phyloP scores from a whole-genome alignment of 2,797 vertebrate species.

The Rhynchotus rufescens region DNA sequence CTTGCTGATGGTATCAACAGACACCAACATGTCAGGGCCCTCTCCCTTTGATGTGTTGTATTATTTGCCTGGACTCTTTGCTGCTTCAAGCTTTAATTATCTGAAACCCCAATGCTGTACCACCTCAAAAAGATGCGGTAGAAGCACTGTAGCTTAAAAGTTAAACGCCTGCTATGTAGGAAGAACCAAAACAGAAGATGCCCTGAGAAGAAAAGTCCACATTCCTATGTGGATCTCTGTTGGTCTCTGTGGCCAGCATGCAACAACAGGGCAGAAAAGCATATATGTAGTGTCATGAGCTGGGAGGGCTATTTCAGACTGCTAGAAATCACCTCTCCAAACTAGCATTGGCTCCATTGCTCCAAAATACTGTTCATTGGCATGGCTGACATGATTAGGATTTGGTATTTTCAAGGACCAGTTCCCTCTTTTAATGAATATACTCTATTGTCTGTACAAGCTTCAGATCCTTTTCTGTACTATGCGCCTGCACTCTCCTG shows the following conservation, averaged over 20 bases:
- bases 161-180: not conserved
- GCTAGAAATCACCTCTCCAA: not conserved
- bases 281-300: not conserved
- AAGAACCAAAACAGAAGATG: not conserved
- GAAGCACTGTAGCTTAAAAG: not conserved
- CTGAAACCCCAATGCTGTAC: conserved; percentile 12
- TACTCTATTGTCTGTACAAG: not conserved
- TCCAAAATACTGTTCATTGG: not conserved
- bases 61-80: conserved; percentile 29
- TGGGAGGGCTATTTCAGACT: not conserved
- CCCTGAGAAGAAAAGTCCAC: not conserved
- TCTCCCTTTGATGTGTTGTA: conserved; percentile 21
- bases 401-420: not conserved
- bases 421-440: not conserved
- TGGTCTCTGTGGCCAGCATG: not conserved
- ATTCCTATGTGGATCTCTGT: not conserved
- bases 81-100: conserved; percentile 15
- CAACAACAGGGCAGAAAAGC: not conserved
- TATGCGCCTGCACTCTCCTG: not conserved
- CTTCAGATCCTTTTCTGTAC: conserved; percentile 4
- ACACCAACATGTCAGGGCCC: conserved; percentile 8
- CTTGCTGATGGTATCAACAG: conserved; percentile 35
- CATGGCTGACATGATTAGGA: not conserved
- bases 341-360: accelerated
- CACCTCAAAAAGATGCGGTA: not conserved